A percentile compares a stretch with the other conserved stretches of the same genome.
Evolutionary conservation across 1,140 invertebrate species (phyloP).

Genomic region (Nebria ingens): DNA sequence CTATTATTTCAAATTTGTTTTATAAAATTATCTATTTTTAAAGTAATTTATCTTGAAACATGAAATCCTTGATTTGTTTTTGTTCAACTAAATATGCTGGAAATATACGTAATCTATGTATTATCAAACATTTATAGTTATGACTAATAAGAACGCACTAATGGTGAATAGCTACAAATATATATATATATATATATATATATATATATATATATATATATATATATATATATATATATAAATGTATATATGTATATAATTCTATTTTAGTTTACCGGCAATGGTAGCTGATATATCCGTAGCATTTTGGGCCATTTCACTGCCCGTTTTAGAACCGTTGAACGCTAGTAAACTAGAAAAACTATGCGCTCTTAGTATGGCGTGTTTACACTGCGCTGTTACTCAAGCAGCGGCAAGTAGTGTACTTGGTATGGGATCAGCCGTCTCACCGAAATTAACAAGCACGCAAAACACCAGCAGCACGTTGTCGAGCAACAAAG

Average conservation of each 20-base stretch:
- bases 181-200: too few relatives aligned
- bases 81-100: too few relatives aligned
- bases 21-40: too few relatives aligned
- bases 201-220: too few relatives aligned
- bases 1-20: too few relatives aligned
- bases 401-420: constrained; percentile 56
- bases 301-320: constrained; percentile 66
- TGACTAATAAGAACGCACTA: too few relatives aligned
- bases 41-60: too few relatives aligned
- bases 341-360: constrained; percentile 69
- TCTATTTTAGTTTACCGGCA: constrained; percentile 51
- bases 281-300: constrained; percentile 75
- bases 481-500: constrained; percentile 41
- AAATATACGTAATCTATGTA: too few relatives aligned
- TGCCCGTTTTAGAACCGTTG: constrained; percentile 80
- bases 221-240: constrained; percentile 11
- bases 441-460: constrained; percentile 48
- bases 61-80: too few relatives aligned
- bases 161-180: too few relatives aligned
- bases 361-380: constrained; percentile 65
- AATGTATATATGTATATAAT: constrained; percentile 15
- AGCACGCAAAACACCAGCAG: constrained; percentile 26
- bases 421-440: constrained; percentile 51
- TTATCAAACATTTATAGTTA: too few relatives aligned
- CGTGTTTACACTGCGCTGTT: constrained; percentile 69